These are phyloP conservation scores for Eurytoma californica DNA, from an alignment of 2,888 invertebrate genomes.

Conservation along the genomic window DNA sequence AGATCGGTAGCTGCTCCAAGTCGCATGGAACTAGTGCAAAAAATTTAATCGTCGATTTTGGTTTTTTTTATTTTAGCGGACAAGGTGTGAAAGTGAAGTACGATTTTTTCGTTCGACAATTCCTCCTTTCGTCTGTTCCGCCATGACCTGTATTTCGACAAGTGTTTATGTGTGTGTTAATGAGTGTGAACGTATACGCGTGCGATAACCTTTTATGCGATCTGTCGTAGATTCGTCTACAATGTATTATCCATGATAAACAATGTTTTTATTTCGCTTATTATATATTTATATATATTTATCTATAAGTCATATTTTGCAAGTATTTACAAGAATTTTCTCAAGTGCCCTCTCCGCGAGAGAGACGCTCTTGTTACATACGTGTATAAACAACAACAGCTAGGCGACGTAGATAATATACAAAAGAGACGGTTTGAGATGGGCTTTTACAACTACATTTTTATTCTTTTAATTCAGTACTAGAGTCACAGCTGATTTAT, in stretches of 20 bases:
- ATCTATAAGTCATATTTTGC: constrained; percentile 56
- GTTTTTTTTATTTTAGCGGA: constrained; percentile 20
- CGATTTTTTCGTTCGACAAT: constrained; percentile 4
- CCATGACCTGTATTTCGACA: background rate
- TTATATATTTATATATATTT: constrained; percentile 38
- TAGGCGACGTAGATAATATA: constrained; percentile 63
- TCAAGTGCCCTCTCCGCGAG: constrained; percentile 56
- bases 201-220: constrained; percentile 64
- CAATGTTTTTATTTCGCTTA: constrained; percentile 52
- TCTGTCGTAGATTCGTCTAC: constrained; percentile 62
- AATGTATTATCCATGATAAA: constrained; percentile 62
- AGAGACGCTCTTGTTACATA: constrained; percentile 57
- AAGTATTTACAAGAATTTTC: constrained; percentile 64
- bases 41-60: constrained; percentile 45
- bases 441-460: constrained; percentile 54
- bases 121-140: constrained; percentile 1
- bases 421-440: constrained; percentile 61
- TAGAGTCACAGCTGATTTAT: constrained; percentile 26
- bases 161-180: background rate
- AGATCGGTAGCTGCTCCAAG: constrained; percentile 48
- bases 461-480: constrained; percentile 18
- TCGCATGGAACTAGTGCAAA: constrained; percentile 50
- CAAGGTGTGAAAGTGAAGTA: constrained; percentile 47
- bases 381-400: constrained; percentile 65
- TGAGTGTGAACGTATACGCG: constrained; percentile 64